Evolutionary conservation across 2,888 invertebrate genomes (phyloP), one percentile per base, ranked within the genome.

Genomic region (Nematopogon swammerdamellus): DNA sequence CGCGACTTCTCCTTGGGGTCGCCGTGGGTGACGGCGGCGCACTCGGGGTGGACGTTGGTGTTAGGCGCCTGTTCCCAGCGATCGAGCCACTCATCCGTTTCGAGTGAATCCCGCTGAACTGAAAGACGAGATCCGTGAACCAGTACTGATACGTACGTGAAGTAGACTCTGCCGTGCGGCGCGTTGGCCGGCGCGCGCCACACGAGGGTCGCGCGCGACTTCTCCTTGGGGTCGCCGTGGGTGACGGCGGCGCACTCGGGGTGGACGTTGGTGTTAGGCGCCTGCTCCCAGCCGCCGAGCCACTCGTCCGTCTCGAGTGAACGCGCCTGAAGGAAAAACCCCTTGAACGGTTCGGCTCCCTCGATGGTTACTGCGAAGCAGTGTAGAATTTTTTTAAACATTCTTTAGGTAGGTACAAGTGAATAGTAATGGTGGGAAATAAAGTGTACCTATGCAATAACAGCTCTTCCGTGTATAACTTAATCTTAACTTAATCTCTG

Each of bases 321-420:
- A 43, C 91, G 84, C 1, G 89, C 91, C 72, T 92, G 92, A 45
- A 92, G 71, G 68, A 92, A 89, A 80, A 91, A 92, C n/a, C 92
- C 91, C 59, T 89, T 87, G 72, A 92, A 91, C 1, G 85, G 69
- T 16, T 80, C 82, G 11, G 69, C 63, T 1, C 82, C 83, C 49
- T 74, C 73, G 55, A 86, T 82, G 46, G 74, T 80, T 45, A 86
- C 86, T 86, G 70, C 5, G 59, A 60, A 5, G 4, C 14, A 43
- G 43, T n/a, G n/a, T n/a, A n/a, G n/a, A n/a, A n/a, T n/a, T n/a
- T n/a, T n/a, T n/a, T n/a, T n/a, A n/a, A 69, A 16, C 29, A 17
- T 17, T 47, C 8, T 19, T 44, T 11, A 43, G 14, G 14, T 10
- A 30, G 19, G 20, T 14, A 19, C 47, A 18, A n/a, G 10, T 47